A percentile compares a stretch with the other conserved stretches of the same genome.
These are phyloP conservation scores for Brotula barbata DNA, from an alignment of 2,797 vertebrate species.

Conservation along the genomic window DNA sequence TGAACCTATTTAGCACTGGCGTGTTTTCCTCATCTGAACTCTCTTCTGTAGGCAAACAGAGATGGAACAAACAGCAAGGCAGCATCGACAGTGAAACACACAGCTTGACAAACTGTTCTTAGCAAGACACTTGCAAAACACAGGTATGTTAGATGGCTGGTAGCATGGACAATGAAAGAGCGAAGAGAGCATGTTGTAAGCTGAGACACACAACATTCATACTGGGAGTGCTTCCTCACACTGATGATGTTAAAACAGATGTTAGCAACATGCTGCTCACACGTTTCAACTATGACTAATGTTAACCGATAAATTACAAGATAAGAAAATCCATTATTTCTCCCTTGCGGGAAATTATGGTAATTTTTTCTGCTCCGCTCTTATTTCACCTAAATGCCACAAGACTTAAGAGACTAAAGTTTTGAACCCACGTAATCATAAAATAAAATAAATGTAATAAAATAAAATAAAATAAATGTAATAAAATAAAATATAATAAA, in stretches of 20 bases:
- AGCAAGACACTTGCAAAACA: slow-evolving; percentile 52
- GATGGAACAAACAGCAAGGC: slow-evolving; percentile 75
- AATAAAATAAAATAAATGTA: too few relatives aligned
- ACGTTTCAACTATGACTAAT: background rate
- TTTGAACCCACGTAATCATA: too few relatives aligned
- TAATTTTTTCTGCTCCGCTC: too few relatives aligned
- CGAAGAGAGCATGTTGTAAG: slow-evolving; percentile 31
- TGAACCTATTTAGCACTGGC: slow-evolving; percentile 79
- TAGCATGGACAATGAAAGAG: slow-evolving; percentile 33
- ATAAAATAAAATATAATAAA: too few relatives aligned
- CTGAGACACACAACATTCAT: slow-evolving; percentile 17
- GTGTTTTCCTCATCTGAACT: slow-evolving; percentile 81
- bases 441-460: too few relatives aligned
- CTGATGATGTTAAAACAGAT: slow-evolving; percentile 4
- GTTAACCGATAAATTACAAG: background rate
- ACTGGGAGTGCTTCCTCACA: slow-evolving; percentile 2
- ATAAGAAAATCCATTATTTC: too few relatives aligned
- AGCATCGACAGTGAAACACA: slow-evolving; percentile 57
- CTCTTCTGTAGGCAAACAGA: slow-evolving; percentile 80
- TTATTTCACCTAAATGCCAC: too few relatives aligned
- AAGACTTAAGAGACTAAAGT: too few relatives aligned
- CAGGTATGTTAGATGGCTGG: slow-evolving; percentile 43
- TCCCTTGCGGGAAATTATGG: too few relatives aligned
- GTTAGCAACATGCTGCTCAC: slow-evolving; percentile 35
- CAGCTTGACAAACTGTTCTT: slow-evolving; percentile 42